Base-by-base conservation (phyloP, 2,888 invertebrate species). In the Rhamphomyia laevipes region DNA sequence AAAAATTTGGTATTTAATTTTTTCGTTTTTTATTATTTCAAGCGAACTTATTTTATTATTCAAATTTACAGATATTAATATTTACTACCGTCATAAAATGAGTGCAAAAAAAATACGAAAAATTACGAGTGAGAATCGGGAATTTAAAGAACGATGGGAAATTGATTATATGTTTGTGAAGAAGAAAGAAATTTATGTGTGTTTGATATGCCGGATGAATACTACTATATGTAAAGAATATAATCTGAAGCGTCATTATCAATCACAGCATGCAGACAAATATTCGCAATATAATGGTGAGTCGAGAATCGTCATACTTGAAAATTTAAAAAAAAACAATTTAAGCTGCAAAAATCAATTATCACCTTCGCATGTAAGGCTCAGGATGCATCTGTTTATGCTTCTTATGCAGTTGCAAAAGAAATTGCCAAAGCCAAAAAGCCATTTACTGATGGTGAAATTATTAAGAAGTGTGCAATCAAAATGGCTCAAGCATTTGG, bases 361-460 rank as follows among this genome's bases (percentile, higher is more conserved):
- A 23, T 43, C 23, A 31, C 27, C 16, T 30, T 30, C 16, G 43
- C 30, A 43, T 15, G 30, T n/a, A 43, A 43, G 23, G 30, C 16
- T 23, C 17, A 43, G 13, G 15, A 43, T 12, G 16, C 23, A 43
- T 43, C 23, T 17, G 37, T 23, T 41, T 44, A 55, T 45, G 48
- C 48, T 47, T 52, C 47, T 33, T 53, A 45, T 48, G 48, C 48
- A 23, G 47, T 48, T 35, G 44, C 33, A 31, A 40, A 48, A 45
- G 51, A 53, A 43, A 50, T 52, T 38, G 50, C 48, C 50, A 46
- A 46, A 49, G 46, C 50, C 48, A 52, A 52, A 49, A 51, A 50
- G 48, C 52, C 49, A 23, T 53, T 53, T 40, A 48, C 47, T 48
- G 50, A 52, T 41, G 51, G 50, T 23, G 30, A 27, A 27, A 16